These are phyloP conservation scores for Norana najaformis DNA, from an alignment of 2,888 invertebrate genomes.

Conservation along the genomic window DNA sequence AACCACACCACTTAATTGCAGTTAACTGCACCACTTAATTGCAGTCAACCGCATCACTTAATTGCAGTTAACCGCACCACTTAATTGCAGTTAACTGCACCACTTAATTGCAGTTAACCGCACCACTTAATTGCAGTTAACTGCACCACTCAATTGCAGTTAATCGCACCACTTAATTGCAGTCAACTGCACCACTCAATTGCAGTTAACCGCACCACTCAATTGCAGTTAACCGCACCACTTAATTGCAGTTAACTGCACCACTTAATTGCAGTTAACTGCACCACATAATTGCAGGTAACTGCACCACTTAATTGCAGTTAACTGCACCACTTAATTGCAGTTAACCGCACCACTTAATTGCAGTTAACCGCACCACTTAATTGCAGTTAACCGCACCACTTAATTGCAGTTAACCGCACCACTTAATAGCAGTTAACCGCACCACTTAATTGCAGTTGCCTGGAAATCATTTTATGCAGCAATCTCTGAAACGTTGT, in stretches of 20 bases:
- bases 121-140: neutral
- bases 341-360: neutral
- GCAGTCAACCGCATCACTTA: too few relatives aligned
- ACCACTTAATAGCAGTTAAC: too few relatives aligned
- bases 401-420: too few relatives aligned
- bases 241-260: neutral
- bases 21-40: neutral
- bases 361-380: neutral
- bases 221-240: neutral
- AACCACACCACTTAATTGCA: too few relatives aligned
- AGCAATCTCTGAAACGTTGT: neutral
- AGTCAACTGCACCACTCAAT: neutral
- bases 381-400: neutral
- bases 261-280: neutral
- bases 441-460: neutral
- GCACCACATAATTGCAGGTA: neutral
- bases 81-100: neutral
- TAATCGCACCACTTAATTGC: neutral
- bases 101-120: neutral
- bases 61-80: neutral
- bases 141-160: neutral
- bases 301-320: neutral
- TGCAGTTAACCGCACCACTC: neutral
- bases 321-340: neutral
- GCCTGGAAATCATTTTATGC: neutral